Evolutionary conservation across 2,797 vertebrate genomes (phyloP).

Genomic region (Acrocephalus scirpaceus): DNA sequence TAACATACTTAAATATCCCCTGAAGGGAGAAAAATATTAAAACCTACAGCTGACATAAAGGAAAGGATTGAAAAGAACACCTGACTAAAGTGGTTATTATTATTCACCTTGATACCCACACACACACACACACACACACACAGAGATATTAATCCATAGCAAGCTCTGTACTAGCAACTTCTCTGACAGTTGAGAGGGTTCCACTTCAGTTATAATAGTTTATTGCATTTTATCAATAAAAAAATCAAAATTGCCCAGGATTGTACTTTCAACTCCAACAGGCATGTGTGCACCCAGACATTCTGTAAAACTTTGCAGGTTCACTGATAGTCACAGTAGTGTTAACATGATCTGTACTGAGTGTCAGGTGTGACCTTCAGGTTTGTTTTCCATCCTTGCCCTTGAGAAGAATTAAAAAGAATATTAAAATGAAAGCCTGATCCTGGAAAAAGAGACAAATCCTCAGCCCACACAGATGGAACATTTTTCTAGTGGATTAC

Average conservation of each 20-base stretch:
- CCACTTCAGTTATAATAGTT: neutral
- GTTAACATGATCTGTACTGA: neutral
- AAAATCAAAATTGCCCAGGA: slow-evolving; percentile 4
- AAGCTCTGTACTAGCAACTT: neutral
- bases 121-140: neutral
- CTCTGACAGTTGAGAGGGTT: neutral
- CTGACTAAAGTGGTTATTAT: slow-evolving; percentile 37
- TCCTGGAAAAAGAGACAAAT: neutral
- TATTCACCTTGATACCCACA: slow-evolving; percentile 27
- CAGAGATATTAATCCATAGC: slow-evolving; percentile 8
- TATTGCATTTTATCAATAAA: slow-evolving; percentile 23
- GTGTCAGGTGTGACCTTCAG: neutral
- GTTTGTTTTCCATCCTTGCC: neutral
- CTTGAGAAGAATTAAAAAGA: neutral
- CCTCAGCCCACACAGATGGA: neutral
- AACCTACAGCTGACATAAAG: slow-evolving; percentile 37
- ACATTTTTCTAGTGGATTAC: neutral
- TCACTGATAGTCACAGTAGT: neutral
- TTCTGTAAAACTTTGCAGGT: neutral
- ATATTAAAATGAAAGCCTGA: neutral
- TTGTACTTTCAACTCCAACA: neutral
- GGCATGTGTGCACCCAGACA: neutral
- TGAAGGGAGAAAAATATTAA: slow-evolving; percentile 41
- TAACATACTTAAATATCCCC: slow-evolving; percentile 50
- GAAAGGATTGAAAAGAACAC: slow-evolving; percentile 35